These are phyloP conservation scores for Polydrusus pterygomalis DNA, from an alignment of 2,888 invertebrate genomes.

Conservation along the genomic window DNA sequence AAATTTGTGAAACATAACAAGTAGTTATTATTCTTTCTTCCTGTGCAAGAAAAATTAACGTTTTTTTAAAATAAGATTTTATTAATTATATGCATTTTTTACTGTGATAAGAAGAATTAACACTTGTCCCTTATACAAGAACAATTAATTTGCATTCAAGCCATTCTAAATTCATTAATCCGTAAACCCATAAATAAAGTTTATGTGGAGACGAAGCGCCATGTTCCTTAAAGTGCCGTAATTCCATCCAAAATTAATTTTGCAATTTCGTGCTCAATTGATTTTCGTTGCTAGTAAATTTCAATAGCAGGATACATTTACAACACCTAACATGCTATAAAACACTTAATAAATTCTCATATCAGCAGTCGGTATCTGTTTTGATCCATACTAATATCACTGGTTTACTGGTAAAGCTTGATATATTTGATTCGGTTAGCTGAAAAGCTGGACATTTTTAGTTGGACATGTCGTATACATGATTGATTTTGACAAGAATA, in stretches of 20 bases:
- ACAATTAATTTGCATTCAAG: not conserved
- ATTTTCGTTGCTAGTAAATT: constrained; percentile 52
- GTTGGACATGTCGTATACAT: too few relatives aligned
- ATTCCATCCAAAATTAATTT: constrained; percentile 51
- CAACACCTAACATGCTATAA: constrained; percentile 48
- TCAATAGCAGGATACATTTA: constrained; percentile 50
- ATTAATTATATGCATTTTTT: too few relatives aligned
- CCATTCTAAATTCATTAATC: constrained; percentile 27
- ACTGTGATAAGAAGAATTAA: too few relatives aligned
- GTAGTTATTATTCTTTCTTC: too few relatives aligned
- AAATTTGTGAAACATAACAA: too few relatives aligned
- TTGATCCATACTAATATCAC: not conserved
- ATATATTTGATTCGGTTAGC: not conserved
- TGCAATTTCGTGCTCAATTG: constrained; percentile 44
- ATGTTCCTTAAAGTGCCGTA: constrained; percentile 42
- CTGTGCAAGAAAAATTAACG: too few relatives aligned
- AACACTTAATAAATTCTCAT: constrained; percentile 50
- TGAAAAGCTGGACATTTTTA: too few relatives aligned
- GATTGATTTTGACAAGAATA: too few relatives aligned
- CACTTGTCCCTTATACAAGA: not conserved
- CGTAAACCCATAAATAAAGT: constrained; percentile 40
- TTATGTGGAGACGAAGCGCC: constrained; percentile 31
- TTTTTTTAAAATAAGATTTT: too few relatives aligned
- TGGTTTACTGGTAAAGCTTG: not conserved
- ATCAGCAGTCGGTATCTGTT: constrained; percentile 48